These are phyloP conservation scores for Loripinus fragilis DNA, from an alignment of 2,888 invertebrate genomes.

Conservation along the genomic window DNA sequence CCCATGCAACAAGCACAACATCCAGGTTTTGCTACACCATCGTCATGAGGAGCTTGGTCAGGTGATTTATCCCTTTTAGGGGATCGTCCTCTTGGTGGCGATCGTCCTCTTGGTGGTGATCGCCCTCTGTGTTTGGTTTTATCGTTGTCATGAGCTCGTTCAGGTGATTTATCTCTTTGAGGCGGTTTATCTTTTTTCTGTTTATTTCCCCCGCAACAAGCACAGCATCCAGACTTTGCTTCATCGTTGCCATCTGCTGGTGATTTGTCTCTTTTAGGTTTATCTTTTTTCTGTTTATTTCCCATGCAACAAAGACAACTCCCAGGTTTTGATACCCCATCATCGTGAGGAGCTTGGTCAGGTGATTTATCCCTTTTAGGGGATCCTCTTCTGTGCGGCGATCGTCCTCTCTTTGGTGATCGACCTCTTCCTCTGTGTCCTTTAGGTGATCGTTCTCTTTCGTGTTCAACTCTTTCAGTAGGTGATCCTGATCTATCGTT, in stretches of 20 bases:
- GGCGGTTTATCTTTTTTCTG: constrained; percentile 1
- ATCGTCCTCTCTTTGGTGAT: not conserved
- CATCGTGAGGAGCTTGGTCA: not conserved
- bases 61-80: not conserved
- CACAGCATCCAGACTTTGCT: constrained; percentile 34
- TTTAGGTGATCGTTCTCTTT: not conserved
- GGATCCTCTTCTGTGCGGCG: not conserved
- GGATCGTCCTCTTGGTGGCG: not conserved
- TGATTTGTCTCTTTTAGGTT: not conserved
- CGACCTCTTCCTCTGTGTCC: not conserved
- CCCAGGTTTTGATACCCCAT: not conserved
- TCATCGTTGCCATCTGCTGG: constrained; percentile 19
- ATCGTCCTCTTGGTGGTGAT: not conserved
- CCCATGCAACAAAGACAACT: not conserved
- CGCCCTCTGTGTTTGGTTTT: too few species aligned
- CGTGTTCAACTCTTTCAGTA: not conserved
- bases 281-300: not conserved
- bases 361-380: not conserved
- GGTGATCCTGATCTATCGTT: not conserved
- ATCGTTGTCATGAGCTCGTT: not conserved
- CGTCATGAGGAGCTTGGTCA: constrained; percentile 8
- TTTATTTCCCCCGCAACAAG: constrained; percentile 20
- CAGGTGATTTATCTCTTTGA: not conserved
- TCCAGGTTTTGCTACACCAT: constrained; percentile 24
- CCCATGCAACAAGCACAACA: constrained; percentile 38